Conservation (phyloP, 2,888 invertebrate species). For the Microdon myrmicae region DNA sequence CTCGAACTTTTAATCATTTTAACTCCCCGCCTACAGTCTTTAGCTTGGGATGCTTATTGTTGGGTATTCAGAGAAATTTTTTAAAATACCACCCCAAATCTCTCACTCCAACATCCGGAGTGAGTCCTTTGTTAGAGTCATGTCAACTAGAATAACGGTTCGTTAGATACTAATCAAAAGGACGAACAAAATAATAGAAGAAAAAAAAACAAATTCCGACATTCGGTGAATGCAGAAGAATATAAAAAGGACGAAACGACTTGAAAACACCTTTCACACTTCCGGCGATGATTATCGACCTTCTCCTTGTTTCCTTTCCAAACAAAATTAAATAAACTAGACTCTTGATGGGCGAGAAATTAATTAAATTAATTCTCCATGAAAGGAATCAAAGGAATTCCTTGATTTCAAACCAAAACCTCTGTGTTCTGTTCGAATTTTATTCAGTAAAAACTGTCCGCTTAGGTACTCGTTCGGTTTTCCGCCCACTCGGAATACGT, state of each 20-base stretch:
- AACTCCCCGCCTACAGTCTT: constrained; percentile 14
- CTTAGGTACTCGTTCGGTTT: not conserved
- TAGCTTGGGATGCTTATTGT: constrained; percentile 5
- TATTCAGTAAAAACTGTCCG: constrained; percentile 19
- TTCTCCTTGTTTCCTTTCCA: not conserved
- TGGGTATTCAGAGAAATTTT: constrained; percentile 16
- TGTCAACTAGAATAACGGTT: constrained; percentile 43
- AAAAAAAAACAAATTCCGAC: constrained; percentile 47
- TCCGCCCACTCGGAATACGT: not conserved
- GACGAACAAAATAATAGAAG: constrained; percentile 37
- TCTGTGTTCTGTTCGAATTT: constrained; percentile 35
- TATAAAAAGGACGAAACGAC: constrained; percentile 2
- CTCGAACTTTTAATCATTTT: constrained; percentile 44
- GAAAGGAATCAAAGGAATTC: constrained; percentile 33
- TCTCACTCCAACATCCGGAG: not conserved
- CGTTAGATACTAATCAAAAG: constrained; percentile 52
- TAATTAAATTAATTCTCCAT: constrained; percentile 47
- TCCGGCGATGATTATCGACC: constrained; percentile 25
- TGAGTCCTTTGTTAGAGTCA: constrained; percentile 39
- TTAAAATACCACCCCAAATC: constrained; percentile 26
- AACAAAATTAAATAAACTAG: constrained; percentile 2
- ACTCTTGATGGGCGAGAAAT: constrained; percentile 34
- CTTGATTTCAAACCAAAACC: constrained; percentile 6
- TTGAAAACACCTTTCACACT: constrained; percentile 40
- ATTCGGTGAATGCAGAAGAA: constrained; percentile 12